Base-by-base conservation (phyloP, 2,797 vertebrate genomes). In the Argya squamiceps region DNA sequence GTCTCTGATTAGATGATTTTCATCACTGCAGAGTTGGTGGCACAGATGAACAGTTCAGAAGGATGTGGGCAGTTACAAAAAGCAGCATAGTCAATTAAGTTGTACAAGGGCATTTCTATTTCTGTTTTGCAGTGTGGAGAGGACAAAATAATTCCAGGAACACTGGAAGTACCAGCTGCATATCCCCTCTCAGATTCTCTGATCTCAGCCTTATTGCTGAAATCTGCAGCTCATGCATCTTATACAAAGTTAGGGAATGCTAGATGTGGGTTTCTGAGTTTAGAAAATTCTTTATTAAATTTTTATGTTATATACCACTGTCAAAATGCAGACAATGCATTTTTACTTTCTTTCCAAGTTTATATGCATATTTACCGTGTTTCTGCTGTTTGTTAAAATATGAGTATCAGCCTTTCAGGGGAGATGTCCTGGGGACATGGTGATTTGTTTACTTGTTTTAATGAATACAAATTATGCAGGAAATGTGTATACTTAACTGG, bases 311-410 rank as follows among this genome's bases (percentile, higher is more conserved):
- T n/a, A 70, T 65, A 46, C 27, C 12, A 73, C 53, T 76, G 41
- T 62, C 46, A 78, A 91, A 87, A 78, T 68, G 46, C 19, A 78
- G 36, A n/a, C 6, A 84, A 71, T 37, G 21, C 18, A 24, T 81
- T 80, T 76, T 75, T 19, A 86, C 60, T 92, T 83, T 30, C 59
- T 75, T 93, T 70, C 30, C 73, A 80, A 78, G 23, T 49, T 83
- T 74, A 49, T 71, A 34, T 39, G n/a, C 81, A 55, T 84, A 89
- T 86, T 77, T 92, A 49, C 24, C 4, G 0, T 81, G 27, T 88
- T 89, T 88, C 10, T 68, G 8, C 23, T 68, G 34, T 13, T 91
- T 92, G 47, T 92, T 94, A 89, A 95, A 96, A 76, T 69, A 46
- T 41, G 30, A 63, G 39, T 44, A 76, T 30, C 47, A 60, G 53